Evolutionary conservation across 2,888 invertebrate genomes (phyloP).

Genomic region (Drosophila dives): DNA sequence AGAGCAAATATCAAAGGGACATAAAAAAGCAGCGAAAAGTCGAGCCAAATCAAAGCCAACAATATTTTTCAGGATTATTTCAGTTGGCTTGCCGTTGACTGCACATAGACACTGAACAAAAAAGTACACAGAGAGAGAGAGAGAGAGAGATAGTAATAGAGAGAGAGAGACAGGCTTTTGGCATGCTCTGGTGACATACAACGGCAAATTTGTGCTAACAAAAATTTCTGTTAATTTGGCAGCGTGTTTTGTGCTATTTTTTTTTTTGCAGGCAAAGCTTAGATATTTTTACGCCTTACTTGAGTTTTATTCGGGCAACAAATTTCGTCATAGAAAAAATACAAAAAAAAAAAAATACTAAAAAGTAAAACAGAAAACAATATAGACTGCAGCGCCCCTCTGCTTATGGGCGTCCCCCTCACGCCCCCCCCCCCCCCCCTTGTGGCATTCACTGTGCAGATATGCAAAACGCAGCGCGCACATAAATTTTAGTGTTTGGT

Average conservation of each 20-base stretch:
- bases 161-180: not conserved
- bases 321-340: conserved; percentile 29
- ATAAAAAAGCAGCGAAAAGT: conserved; percentile 39
- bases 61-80: conserved; percentile 78
- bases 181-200: conserved; percentile 28
- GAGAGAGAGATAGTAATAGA: not conserved
- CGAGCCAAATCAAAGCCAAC: conserved; percentile 79
- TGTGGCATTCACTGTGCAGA: conserved; percentile 47
- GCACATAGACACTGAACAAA: conserved; percentile 32
- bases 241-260: conserved; percentile 56
- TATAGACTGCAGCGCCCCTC: conserved; percentile 13
- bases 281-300: conserved; percentile 75
- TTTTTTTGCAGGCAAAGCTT: conserved; percentile 44
- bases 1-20: conserved; percentile 23
- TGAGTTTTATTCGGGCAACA: conserved; percentile 66
- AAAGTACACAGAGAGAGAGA: not conserved
- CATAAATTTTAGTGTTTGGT: conserved; percentile 70
- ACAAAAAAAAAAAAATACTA: not conserved
- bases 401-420: conserved; percentile 7
- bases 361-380: conserved; percentile 5
- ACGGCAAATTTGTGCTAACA: conserved; percentile 38
- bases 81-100: conserved; percentile 72
- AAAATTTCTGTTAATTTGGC: conserved; percentile 77
- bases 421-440: not conserved
- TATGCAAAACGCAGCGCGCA: conserved; percentile 73